A percentile compares a stretch with the other conserved stretches of the same genome.
phyloP scores from a whole-genome alignment of 2,888 invertebrate genomes.

The Lysandra coridon region DNA sequence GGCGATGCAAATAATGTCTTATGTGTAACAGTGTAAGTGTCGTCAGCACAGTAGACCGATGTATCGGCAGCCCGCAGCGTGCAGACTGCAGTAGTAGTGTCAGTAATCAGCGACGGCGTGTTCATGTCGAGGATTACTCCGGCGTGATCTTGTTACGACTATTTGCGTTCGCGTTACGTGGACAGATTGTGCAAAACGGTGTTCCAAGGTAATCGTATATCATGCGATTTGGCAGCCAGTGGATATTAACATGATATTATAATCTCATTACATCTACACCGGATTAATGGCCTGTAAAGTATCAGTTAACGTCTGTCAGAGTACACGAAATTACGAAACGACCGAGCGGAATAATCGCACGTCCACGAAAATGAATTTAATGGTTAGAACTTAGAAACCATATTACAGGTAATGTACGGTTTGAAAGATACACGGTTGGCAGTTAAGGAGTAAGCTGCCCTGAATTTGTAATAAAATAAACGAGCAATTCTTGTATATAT shows the following conservation, averaged over 20 bases:
- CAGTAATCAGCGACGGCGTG: background rate
- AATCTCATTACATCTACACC: constrained; percentile 21
- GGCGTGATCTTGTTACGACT: constrained; percentile 8
- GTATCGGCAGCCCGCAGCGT: background rate
- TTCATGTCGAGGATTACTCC: background rate
- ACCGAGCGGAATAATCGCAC: background rate
- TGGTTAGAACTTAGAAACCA: background rate
- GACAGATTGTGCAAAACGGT: constrained; percentile 19
- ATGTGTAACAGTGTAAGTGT: background rate
- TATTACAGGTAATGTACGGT: too few relatives aligned
- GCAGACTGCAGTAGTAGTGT: background rate
- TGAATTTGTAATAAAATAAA: background rate
- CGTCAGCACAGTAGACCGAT: background rate
- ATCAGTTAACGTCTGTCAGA: constrained; percentile 10
- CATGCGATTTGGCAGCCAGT: constrained; percentile 19
- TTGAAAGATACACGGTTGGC: background rate
- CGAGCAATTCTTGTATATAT: too few relatives aligned
- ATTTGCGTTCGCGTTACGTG: constrained; percentile 13
- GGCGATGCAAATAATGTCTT: background rate
- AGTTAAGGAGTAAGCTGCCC: background rate
- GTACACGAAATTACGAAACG: background rate
- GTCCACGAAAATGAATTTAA: background rate
- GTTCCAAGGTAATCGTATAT: constrained; percentile 4
- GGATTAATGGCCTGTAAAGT: constrained; percentile 23
- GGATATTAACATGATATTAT: constrained; percentile 17